Evolutionary conservation across 1,140 invertebrate genomes (phyloP), one percentile per base, ranked within the genome.

Genomic region (Bombus impatiens): DNA sequence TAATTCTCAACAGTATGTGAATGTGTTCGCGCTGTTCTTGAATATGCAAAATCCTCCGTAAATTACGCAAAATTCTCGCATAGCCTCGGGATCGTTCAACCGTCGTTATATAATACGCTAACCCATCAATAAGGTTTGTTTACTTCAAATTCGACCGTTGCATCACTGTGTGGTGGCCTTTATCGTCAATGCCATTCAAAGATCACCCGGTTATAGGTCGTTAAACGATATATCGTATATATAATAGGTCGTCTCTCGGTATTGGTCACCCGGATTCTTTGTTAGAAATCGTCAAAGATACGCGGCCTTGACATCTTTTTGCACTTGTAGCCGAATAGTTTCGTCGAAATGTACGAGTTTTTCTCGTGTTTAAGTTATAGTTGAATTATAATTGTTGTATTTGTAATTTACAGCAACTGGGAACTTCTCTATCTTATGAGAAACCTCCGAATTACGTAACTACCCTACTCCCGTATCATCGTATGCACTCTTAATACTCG

Each of bases 241-340:
- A 53, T 53, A 53, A 53, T 22, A 53, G 5, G 47, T 37, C 32
- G n/a, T 18, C 1, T n/a, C 25, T n/a, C 35, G 15, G 15, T 35
- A 13, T 15, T 18, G n/a, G 6, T 18, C 35, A 0, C 6, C 40
- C 28, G 28, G 28, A 62, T 62, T 62, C 18, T 47, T 59, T 37
- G 37, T 44, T 18, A 25, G 70, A 82, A 82, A 74, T 25, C n/a
- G 0, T 22, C 5, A 15, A 35, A 35, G 40, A 82, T 47, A 25
- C 57, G 8, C 57, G 80, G 47, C 70, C 80, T 76, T 82, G 80
- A 65, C 71, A 82, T 53, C 42, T 8, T 82, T 65, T n/a, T 1
- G 22, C 3, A 3, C 44, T 25, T 5, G 10, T n/a, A 3, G 0
- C 8, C 28, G 12, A n/a, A n/a, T 10, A 62, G 12, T 4, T 53